phyloP scores from a whole-genome alignment of 2,113 vertebrate genomes.

The Bujurquina vittata region DNA sequence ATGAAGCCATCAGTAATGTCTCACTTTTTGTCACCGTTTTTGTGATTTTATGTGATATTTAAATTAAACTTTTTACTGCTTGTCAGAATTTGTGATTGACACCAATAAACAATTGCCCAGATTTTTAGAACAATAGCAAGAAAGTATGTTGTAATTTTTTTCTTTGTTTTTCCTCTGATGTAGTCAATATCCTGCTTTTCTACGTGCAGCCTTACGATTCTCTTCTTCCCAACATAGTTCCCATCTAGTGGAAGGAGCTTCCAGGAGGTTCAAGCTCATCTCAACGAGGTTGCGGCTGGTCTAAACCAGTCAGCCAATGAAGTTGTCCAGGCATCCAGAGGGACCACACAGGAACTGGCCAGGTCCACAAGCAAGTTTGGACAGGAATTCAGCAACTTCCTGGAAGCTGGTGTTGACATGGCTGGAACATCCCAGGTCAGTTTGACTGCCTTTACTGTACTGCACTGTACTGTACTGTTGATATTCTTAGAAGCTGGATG shows the following conservation, averaged over 20 bases:
- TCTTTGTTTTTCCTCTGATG: neutral
- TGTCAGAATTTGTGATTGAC: no score
- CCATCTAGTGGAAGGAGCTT: constrained; percentile 92
- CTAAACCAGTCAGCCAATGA: constrained; percentile 97
- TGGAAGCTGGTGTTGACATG: constrained; percentile 97
- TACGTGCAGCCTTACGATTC: neutral
- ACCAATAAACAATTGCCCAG: neutral
- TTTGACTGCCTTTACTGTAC: neutral
- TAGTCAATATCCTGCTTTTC: no score
- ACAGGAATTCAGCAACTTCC: constrained; percentile 92
- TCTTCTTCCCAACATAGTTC: constrained; percentile 79
- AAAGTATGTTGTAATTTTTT: neutral
- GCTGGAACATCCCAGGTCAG: constrained; percentile 93
- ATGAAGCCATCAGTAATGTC: no score
- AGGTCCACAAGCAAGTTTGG: constrained; percentile 94
- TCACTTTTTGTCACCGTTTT: no score
- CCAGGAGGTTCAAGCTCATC: constrained; percentile 91
- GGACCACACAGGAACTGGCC: constrained; percentile 92
- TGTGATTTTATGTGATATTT: no score
- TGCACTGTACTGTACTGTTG: neutral
- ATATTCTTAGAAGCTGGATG: neutral
- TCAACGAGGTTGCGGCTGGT: constrained; percentile 90
- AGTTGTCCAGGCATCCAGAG: constrained; percentile 92
- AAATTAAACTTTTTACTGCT: no score
- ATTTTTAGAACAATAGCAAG: neutral